phyloP scores from a whole-genome alignment of 2,113 vertebrate species.

The Hiodon alosoides region DNA sequence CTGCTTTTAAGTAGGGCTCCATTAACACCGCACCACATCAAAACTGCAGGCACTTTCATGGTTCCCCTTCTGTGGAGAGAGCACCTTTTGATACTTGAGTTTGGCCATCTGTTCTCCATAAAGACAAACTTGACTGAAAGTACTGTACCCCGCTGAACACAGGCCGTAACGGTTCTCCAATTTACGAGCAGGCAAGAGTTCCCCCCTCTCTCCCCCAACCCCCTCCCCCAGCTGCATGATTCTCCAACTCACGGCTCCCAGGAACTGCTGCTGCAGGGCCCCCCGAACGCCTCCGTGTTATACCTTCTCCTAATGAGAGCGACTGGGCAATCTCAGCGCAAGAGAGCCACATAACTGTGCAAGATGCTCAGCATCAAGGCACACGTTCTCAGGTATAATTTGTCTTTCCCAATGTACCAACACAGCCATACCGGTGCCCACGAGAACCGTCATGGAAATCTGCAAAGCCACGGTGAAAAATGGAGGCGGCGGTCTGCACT shows the following conservation, averaged over 20 bases:
- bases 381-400: no score
- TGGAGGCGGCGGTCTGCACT: not conserved
- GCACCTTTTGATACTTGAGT: slow-evolving; percentile 30
- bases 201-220: not conserved
- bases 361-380: no score
- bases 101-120: slow-evolving; percentile 44
- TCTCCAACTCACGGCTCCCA: not conserved
- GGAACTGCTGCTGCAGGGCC: not conserved
- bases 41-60: slow-evolving; percentile 36
- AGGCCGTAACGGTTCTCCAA: slow-evolving; percentile 24
- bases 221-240: not conserved
- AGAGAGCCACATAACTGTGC: no score
- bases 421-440: not conserved
- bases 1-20: slow-evolving; percentile 21
- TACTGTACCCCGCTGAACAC: not conserved
- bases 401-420: no score
- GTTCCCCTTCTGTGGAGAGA: slow-evolving; percentile 15
- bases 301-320: not conserved
- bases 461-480: not conserved
- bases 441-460: not conserved
- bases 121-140: slow-evolving; percentile 19
- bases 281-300: not conserved
- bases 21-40: slow-evolving; percentile 32
- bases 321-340: not conserved
- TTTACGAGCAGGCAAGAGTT: slow-evolving; percentile 29